Percentiles rank a stretch among this genome's conserved stretches.
Conservation (phyloP, 2,113 vertebrate species). For the Tupaia tana region DNA sequence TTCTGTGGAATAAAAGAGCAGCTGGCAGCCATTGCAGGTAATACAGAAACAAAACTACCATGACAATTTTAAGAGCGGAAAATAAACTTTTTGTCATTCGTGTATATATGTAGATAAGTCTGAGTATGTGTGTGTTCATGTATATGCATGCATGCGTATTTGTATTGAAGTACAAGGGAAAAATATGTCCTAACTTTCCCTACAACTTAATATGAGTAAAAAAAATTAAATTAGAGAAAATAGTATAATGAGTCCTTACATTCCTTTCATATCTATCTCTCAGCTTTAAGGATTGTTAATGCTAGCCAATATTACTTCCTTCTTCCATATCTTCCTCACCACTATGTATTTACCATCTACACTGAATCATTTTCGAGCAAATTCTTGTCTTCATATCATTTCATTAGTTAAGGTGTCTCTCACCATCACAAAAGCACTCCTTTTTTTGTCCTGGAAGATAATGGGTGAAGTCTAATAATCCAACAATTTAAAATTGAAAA, state of each 20-base stretch:
- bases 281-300: not conserved
- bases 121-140: not conserved
- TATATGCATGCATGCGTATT: not conserved
- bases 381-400: not conserved
- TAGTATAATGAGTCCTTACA: not conserved
- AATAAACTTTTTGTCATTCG: not conserved
- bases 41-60: slow-evolving; percentile 4
- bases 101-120: not conserved
- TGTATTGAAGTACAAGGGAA: not conserved
- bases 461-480: not conserved
- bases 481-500: not conserved
- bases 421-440: not conserved
- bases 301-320: not conserved
- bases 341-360: not conserved
- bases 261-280: not conserved
- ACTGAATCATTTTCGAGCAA: not conserved
- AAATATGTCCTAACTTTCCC: too few species aligned
- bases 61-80: not conserved
- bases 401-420: not conserved
- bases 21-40: not conserved
- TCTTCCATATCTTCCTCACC: not conserved
- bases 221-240: not conserved
- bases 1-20: slow-evolving; percentile 50
- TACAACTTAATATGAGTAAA: too few species aligned
- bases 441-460: slow-evolving; percentile 10